These are phyloP conservation scores for Catharus minimus DNA, from an alignment of 2,113 vertebrate genomes.

Conservation along the genomic window DNA sequence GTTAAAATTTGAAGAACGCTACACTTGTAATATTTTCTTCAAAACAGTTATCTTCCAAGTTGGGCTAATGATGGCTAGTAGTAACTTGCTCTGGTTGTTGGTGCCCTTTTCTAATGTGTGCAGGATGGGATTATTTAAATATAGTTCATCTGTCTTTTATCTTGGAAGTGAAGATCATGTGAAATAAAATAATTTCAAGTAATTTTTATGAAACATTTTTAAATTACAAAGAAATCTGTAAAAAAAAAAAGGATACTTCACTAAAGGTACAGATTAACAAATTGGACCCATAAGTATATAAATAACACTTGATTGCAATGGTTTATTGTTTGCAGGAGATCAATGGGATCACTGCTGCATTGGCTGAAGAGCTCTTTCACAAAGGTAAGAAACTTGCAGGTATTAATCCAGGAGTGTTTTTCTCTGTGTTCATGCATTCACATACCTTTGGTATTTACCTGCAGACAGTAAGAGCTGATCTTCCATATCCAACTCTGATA, in stretches of 20 bases:
- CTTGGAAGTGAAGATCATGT: neutral
- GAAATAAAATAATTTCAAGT: neutral
- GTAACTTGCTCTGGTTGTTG: neutral
- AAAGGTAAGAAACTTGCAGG: conserved; percentile 80
- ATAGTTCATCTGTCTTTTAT: neutral
- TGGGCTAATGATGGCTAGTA: neutral
- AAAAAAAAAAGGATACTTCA: neutral
- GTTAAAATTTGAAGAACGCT: neutral
- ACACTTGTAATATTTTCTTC: neutral
- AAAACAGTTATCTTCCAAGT: neutral
- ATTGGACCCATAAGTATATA: neutral
- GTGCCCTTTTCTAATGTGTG: neutral
- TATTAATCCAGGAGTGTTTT: neutral
- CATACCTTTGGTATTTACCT: neutral
- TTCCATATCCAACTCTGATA: neutral
- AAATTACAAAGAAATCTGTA: neutral
- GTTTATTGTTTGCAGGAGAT: conserved; percentile 82
- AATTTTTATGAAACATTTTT: neutral
- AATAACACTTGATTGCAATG: neutral
- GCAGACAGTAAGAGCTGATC: neutral
- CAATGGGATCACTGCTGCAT: conserved; percentile 89
- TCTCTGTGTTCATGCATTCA: neutral
- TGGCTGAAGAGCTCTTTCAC: conserved; percentile 94
- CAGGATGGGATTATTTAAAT: neutral
- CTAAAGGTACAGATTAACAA: neutral